Evolutionary conservation across 2,113 vertebrate species (phyloP), one percentile per base, ranked within the genome.

Genomic region (Epinephelus moara): DNA sequence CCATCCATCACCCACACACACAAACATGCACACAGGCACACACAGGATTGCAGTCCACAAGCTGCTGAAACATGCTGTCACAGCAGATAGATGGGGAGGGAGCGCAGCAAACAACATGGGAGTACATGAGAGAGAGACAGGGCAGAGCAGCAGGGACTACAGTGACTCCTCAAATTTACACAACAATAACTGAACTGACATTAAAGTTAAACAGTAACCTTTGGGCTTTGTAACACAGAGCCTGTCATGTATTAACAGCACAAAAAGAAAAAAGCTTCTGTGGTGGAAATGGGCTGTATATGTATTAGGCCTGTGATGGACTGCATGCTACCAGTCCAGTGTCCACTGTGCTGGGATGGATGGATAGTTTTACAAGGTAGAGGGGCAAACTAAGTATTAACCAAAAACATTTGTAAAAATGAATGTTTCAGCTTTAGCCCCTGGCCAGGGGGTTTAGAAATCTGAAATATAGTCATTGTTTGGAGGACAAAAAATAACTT

Each of bases 51-150:
- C 21, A 53, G 64, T 47, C 61, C 72, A 74, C 55, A 62, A 50
- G 21, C 77, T 53, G 56, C 69, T 71, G 80, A 87, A 88, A 85
- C 75, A 57, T 92, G 88, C 91, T 87, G 81, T 80, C 71, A 82
- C 82, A 87, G 88, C 86, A 82, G 53, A 80, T 33, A 56, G 68
- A 81, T 49, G 57, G 73, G 4, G 49, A 85, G 86, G 60, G 85
- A 84, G 80, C 70, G 78, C 57, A 84, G 82, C 73, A 81, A 42
- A 68, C 57, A 84, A 72, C 72, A 74, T 57, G 61, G 33, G 59
- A 73, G 62, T 59, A 63, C 12, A 7, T 45, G 68, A 62, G 53
- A 67, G 61, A 40, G 59, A 68, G n/a, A 6, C n/a, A 23, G 56
- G n/a, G 42, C 7, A 18, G 42, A 74, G 50, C 60, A 25, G 23